Conservation (phyloP, 2,888 invertebrate genomes). For the Ormyrus nitidulus region DNA sequence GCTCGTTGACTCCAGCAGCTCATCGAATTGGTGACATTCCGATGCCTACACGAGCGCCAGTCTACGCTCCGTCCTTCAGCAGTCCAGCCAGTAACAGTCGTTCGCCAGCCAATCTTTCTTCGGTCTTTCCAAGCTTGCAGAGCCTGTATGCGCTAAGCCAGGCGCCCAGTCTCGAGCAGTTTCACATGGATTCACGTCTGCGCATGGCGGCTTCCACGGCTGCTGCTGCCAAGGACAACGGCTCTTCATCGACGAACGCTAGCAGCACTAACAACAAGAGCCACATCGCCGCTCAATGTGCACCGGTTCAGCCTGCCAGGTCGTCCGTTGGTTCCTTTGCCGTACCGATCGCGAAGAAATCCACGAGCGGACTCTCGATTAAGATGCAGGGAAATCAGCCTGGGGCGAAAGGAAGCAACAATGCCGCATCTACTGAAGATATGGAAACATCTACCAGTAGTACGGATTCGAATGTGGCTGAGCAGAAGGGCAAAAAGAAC, state of each 20-base stretch:
- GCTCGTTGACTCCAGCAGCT: slow-evolving; percentile 68
- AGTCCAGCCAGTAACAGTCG: slow-evolving; percentile 54
- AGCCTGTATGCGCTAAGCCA: slow-evolving; percentile 62
- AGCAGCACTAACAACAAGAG: slow-evolving; percentile 63
- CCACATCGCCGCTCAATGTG: slow-evolving; percentile 69
- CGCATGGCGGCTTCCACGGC: slow-evolving; percentile 22
- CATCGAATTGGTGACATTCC: slow-evolving; percentile 65
- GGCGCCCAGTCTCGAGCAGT: slow-evolving; percentile 66
- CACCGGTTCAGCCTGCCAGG: slow-evolving; percentile 67
- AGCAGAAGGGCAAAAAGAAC: slow-evolving; percentile 20
- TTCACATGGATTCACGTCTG: slow-evolving; percentile 62
- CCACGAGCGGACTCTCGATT: slow-evolving; percentile 1
- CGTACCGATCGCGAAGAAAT: slow-evolving; percentile 66
- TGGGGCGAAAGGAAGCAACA: not conserved
- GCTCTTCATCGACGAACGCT: not conserved
- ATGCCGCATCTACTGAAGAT: not conserved
- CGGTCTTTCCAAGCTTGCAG: slow-evolving; percentile 66
- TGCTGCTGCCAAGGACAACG: slow-evolving; percentile 18
- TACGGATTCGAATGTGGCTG: not conserved
- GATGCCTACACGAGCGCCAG: slow-evolving; percentile 63
- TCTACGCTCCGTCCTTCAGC: slow-evolving; percentile 66
- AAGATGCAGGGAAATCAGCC: not conserved
- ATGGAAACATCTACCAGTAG: slow-evolving; percentile 18
- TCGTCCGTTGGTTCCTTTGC: slow-evolving; percentile 65
- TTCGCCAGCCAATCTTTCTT: slow-evolving; percentile 59